These are phyloP conservation scores for Chondrilla cf. caribensis DNA, from an alignment of 37 sponge, comb jelly and placozoan genomes.

Conservation along the genomic window DNA sequence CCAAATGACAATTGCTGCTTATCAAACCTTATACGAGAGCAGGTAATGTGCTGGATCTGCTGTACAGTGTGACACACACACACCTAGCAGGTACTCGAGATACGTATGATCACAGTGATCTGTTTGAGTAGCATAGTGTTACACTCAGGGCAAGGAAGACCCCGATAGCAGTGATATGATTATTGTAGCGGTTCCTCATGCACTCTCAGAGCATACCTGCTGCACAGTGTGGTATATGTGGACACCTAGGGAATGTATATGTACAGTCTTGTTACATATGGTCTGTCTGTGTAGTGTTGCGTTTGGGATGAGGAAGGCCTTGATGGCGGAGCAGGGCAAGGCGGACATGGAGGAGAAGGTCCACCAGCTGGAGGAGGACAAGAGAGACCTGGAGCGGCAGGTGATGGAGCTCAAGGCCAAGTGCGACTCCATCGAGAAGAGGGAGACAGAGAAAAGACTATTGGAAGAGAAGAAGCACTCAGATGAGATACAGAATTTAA, in stretches of 20 bases:
- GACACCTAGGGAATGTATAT: too few relatives aligned
- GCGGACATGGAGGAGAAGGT: constrained; percentile 85
- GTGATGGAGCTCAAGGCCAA: constrained; percentile 84
- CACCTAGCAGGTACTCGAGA: too few relatives aligned
- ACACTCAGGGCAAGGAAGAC: too few relatives aligned
- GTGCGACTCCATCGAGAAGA: constrained; percentile 96
- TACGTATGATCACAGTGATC: too few relatives aligned
- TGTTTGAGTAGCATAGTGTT: too few relatives aligned
- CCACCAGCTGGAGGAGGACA: constrained; percentile 69
- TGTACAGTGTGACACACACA: too few relatives aligned
- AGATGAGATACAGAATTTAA: constrained; percentile 90
- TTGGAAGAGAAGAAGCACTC: constrained; percentile 94
- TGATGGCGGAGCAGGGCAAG: constrained; percentile 98
- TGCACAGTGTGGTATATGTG: too few relatives aligned
- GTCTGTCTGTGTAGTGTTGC: constrained; percentile 66
- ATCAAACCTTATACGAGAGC: constrained; percentile 99
- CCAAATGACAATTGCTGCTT: constrained; percentile 97
- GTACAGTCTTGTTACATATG: too few relatives aligned
- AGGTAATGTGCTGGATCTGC: constrained; percentile 47
- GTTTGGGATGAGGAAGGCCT: constrained; percentile 96
- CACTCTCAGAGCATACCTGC: too few relatives aligned
- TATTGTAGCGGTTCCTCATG: too few relatives aligned
- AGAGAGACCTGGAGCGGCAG: constrained; percentile 79
- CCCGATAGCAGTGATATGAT: too few relatives aligned
- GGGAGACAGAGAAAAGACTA: constrained; percentile 88